Evolutionary conservation across 23 tunicate genomes (phyloP), one percentile per base, ranked within the genome.

Genomic region (Halocynthia roretzi): DNA sequence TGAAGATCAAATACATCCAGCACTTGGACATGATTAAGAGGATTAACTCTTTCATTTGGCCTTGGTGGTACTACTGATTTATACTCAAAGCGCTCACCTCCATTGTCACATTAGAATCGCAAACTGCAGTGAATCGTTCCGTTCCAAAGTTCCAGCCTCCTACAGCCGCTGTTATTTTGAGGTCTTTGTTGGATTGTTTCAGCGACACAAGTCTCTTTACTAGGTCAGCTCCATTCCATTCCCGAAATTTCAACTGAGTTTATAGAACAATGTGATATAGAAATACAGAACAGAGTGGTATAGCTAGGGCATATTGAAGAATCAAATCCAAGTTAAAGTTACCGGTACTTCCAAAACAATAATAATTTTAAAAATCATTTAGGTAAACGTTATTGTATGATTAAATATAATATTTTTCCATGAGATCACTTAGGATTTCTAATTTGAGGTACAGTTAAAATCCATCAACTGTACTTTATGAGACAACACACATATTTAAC

Each of bases 131-230:
- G 68, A 95, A 95, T 53, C 88, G 84, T 8, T 78, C 87, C 19
- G 99, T 84, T 9, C 99, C 99, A 79, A 84, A 86, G 64, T 95
- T 95, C 99, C 99, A 95, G 8, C 99, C 99, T 7, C 99, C 99
- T 8, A 95, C 99, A 40, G 99, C 99, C 5, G 90, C 96, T 0
- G 87, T 81, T 22, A 84, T 54, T 54, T 49, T 60, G 12, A 95
- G 69, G 0, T 77, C 87, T 4, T 91, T 87, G 54, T 95, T 95
- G 14, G 84, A 54, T 73, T 88, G 87, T 54, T 95, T 95, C 84
- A 77, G 65, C 21, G 82, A 7, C 70, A 85, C 7, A 7, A 80
- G 18, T 11, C 72, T 56, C 7, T 70, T 52, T 48, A 91, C 85
- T 52, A 91, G 65, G 56, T 81, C 52, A 54, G 81, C 97, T 8